Evolutionary conservation across 2,113 vertebrate species (phyloP), one percentile per base, ranked within the genome.

Genomic region (Sisor rabdophorus): DNA sequence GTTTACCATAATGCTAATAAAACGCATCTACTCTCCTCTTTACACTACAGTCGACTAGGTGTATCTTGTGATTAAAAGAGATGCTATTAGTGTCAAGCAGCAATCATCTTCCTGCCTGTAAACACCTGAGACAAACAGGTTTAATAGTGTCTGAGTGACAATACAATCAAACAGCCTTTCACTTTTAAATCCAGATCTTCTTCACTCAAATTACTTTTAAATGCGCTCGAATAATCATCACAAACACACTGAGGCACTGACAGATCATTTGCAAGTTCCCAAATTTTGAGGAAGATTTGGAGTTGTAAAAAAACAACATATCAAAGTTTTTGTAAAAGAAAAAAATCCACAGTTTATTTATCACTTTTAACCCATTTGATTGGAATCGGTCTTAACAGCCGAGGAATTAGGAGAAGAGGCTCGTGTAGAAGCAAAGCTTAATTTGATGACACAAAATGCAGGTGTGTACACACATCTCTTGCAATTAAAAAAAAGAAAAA

Each of bases 291-390:
- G 55, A 22, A 77, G 47, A 73, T 47, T 70, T 56, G 22, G 48
- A 26, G 63, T 72, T 76, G 7, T 4, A 70, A 69, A 64, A 81
- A 81, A 73, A 81, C 15, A 56, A n/a, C 79, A 77, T 30, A 77
- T 69, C 71, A 64, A 75, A 74, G 71, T 50, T 65, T 44, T 30
- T 54, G 30, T 64, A 78, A 71, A 55, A 24, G 28, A 70, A 74
- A 71, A 74, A 81, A 78, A 28, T 71, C 64, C 60, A 30, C 48
- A 11, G 63, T 48, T 74, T 69, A 75, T 81, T 73, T 81, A 77
- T 15, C 11, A n/a, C 75, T 56, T 56, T 22, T 9, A 24, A 77
- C 20, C 10, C 69, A 36, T 69, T 77, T 32, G 47, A 63, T 30
- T 58, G 63, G 22, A 58, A 32, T n/a, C 24, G 30, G 53, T n/a